Evolutionary conservation across 2,113 vertebrate genomes (phyloP).

Genomic region (Willisornis vidua): DNA sequence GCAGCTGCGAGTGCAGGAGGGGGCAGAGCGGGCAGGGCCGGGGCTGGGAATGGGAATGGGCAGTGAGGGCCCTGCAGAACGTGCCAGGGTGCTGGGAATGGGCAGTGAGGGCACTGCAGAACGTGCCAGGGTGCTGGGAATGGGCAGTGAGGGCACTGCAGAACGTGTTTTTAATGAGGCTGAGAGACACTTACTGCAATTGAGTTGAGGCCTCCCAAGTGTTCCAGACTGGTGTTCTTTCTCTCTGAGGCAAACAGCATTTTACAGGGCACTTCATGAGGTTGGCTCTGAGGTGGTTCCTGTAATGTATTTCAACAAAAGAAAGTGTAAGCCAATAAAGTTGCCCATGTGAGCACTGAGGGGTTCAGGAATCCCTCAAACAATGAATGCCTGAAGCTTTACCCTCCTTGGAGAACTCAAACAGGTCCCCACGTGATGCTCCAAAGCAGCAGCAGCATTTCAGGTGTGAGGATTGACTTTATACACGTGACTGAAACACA

Average conservation of each 20-base stretch:
- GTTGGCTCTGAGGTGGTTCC: not conserved
- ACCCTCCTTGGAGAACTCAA: not conserved
- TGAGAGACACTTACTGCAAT: not conserved
- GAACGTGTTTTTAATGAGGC: not conserved
- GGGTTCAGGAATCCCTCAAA: constrained; percentile 35
- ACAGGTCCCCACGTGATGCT: not conserved
- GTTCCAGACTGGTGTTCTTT: not conserved
- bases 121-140: no score
- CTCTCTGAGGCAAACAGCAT: not conserved
- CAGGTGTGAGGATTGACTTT: not conserved
- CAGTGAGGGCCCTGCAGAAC: no score
- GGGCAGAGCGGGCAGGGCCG: not conserved
- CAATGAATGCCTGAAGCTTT: not conserved
- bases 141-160: no score
- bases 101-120: no score
- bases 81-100: no score
- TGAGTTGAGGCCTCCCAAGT: not conserved
- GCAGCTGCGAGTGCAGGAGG: constrained; percentile 37
- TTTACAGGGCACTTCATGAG: constrained; percentile 22
- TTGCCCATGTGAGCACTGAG: constrained; percentile 14
- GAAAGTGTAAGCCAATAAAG: not conserved
- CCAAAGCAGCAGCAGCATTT: not conserved
- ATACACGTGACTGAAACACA: not conserved
- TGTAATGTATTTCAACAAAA: constrained; percentile 17
- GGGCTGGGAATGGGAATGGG: no score